Percentiles rank a stretch among this genome's conserved stretches.
Evolutionary conservation across 2,113 vertebrate genomes (phyloP).

Genomic region (Malurus alboscapulatus): DNA sequence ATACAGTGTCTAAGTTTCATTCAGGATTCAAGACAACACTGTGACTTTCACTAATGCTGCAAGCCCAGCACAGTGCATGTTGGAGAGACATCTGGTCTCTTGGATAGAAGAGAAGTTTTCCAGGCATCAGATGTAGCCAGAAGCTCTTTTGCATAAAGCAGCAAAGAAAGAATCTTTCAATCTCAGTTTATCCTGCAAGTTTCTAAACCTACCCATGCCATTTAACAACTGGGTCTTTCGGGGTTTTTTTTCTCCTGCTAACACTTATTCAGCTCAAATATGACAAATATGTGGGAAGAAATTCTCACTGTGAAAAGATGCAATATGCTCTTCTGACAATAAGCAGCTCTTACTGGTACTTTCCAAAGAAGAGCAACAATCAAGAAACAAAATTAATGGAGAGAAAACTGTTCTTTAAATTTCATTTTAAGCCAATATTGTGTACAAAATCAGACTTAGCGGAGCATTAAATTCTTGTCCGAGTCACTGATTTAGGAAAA

Average conservation of each 20-base stretch:
- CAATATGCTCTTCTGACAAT: background rate
- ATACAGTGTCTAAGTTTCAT: background rate
- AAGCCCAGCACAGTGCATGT: background rate
- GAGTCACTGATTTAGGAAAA: slow-evolving; percentile 4
- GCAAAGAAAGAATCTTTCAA: background rate
- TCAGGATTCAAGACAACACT: background rate
- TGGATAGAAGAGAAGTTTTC: background rate
- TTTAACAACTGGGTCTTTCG: background rate
- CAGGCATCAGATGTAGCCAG: background rate
- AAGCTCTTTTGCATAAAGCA: background rate
- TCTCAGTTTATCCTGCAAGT: background rate
- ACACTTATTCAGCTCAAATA: background rate
- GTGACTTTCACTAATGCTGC: rapidly evolving
- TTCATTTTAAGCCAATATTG: background rate
- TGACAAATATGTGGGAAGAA: background rate
- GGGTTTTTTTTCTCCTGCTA: background rate
- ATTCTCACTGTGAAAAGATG: background rate
- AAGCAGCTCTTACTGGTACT: background rate
- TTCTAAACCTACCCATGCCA: background rate
- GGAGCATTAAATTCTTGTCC: background rate
- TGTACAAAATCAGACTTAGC: background rate
- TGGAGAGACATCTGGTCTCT: background rate
- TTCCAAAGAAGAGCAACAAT: background rate
- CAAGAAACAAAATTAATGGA: background rate
- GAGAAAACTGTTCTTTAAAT: background rate